These are phyloP conservation scores for Netta rufina DNA, from an alignment of 2,797 vertebrate species.

Conservation along the genomic window DNA sequence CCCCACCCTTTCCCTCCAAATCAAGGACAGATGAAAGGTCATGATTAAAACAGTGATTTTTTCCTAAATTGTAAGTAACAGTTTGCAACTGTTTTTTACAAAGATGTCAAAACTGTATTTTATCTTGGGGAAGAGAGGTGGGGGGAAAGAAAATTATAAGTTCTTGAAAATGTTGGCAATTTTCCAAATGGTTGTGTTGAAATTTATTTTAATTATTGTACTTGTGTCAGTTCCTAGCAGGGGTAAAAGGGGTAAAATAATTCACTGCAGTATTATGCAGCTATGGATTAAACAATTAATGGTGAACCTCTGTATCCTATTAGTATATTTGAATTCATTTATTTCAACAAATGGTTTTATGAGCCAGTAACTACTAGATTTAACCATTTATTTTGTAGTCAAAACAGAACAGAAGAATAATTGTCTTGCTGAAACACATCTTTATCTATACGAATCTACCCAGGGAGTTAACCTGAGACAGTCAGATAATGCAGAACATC, in stretches of 20 bases:
- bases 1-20: conserved; percentile 49
- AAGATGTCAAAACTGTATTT: conserved; percentile 83
- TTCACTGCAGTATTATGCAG: conserved; percentile 65
- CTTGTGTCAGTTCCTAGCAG: conserved; percentile 77
- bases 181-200: conserved; percentile 76
- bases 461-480: neutral
- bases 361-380: conserved; percentile 33
- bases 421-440: neutral
- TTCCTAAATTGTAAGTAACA: conserved; percentile 76
- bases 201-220: conserved; percentile 83
- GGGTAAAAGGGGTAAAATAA: conserved; percentile 68
- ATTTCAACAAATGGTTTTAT: conserved; percentile 61
- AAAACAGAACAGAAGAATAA: conserved; percentile 18
- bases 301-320: conserved; percentile 50
- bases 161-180: conserved; percentile 77
- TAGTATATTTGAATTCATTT: conserved; percentile 61
- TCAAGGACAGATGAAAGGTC: conserved; percentile 83
- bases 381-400: conserved; percentile 58
- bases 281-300: conserved; percentile 76
- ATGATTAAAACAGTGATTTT: conserved; percentile 83
- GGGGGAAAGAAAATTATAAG: conserved; percentile 78
- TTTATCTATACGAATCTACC: neutral
- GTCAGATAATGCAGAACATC: neutral
- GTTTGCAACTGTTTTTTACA: conserved; percentile 80
- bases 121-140: conserved; percentile 29